A percentile compares a stretch with the other conserved stretches of the same genome.
Evolutionary conservation across 2,888 invertebrate species (phyloP).

Genomic region (Scaptomyza tumidula): DNA sequence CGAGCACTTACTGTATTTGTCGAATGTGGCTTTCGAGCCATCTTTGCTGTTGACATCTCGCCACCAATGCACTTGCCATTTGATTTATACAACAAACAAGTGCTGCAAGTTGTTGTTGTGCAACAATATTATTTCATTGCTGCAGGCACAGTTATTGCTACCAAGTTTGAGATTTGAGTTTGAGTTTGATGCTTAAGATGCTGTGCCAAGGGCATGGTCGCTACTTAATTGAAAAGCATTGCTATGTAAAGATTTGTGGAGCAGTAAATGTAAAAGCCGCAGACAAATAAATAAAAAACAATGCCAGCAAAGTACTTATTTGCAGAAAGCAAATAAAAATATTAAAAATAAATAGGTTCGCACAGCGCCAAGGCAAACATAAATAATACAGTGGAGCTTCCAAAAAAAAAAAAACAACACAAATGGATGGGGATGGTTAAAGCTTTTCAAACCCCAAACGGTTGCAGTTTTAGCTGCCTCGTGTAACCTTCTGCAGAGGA

Average conservation of each 20-base stretch:
- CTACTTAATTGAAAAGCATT: slow-evolving; percentile 67
- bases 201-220: slow-evolving; percentile 7
- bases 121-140: background rate
- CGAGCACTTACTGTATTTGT: background rate
- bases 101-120: slow-evolving; percentile 13
- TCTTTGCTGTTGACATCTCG: slow-evolving; percentile 39
- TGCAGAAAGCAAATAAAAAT: slow-evolving; percentile 64
- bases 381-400: slow-evolving; percentile 29
- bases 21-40: slow-evolving; percentile 29
- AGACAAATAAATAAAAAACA: slow-evolving; percentile 61
- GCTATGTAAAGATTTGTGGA: slow-evolving; percentile 60
- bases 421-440: background rate
- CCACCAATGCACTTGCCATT: slow-evolving; percentile 26
- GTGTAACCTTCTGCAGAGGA: slow-evolving; percentile 6
- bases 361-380: slow-evolving; percentile 41
- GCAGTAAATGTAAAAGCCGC: slow-evolving; percentile 47
- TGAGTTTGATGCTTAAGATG: background rate
- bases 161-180: background rate
- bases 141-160: background rate
- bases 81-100: slow-evolving; percentile 35
- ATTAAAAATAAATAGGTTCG: slow-evolving; percentile 66
- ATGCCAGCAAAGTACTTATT: slow-evolving; percentile 48
- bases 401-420: slow-evolving; percentile 2
- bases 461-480: slow-evolving; percentile 71
- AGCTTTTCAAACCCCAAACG: slow-evolving; percentile 27